Conservation (phyloP, 2,113 vertebrate genomes). For the Phalacrocorax pelagicus region DNA sequence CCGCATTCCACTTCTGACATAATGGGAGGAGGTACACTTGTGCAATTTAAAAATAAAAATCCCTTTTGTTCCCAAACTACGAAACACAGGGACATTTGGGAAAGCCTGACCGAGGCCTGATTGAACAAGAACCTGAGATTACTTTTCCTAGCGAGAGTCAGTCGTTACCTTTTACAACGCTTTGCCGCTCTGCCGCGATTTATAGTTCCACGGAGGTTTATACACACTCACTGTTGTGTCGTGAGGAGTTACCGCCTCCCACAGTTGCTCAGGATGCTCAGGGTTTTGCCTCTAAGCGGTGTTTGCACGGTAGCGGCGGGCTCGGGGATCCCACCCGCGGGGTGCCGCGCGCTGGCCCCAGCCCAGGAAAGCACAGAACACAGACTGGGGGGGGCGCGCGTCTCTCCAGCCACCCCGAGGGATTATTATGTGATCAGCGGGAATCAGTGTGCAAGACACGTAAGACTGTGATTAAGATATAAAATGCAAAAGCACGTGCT, state of each 20-base stretch:
- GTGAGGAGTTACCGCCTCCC: not conserved
- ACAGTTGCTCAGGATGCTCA: not conserved
- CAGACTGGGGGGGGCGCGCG: fast-evolving
- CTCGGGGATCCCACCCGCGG: not conserved
- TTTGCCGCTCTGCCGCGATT: not conserved
- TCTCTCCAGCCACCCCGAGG: not conserved
- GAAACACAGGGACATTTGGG: not conserved
- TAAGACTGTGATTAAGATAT: not conserved
- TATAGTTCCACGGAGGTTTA: not conserved
- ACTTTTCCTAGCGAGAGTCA: not conserved
- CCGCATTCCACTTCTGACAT: not conserved
- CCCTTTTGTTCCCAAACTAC: constrained; percentile 40
- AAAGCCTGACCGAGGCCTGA: constrained; percentile 29
- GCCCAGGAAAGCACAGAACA: not conserved
- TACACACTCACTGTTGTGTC: not conserved
- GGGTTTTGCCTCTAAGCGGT: not conserved
- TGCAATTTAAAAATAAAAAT: constrained; percentile 24
- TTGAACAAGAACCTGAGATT: not conserved
- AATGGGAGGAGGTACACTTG: not conserved
- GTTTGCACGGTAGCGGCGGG: not conserved
- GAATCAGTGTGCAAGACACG: not conserved
- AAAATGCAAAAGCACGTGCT: not conserved
- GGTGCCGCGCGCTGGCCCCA: fast-evolving
- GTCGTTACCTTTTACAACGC: not conserved
- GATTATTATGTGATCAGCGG: not conserved